phyloP scores from a whole-genome alignment of 2,888 invertebrate species.

The Diloba caeruleocephala region DNA sequence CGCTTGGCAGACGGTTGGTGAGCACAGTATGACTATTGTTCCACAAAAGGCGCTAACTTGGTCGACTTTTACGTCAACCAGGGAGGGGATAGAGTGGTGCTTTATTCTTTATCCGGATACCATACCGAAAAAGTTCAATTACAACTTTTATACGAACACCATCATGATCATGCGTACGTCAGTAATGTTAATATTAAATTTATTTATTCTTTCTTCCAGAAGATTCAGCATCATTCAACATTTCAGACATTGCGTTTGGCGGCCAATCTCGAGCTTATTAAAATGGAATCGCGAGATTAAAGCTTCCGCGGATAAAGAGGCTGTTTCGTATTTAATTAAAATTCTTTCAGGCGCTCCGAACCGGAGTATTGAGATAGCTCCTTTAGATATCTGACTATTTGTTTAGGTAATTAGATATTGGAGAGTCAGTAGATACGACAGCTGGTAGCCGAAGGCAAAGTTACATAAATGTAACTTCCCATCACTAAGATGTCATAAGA shows the following conservation, averaged over 20 bases:
- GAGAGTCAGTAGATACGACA: slow-evolving; percentile 5
- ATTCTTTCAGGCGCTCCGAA: slow-evolving; percentile 16
- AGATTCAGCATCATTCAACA: slow-evolving; percentile 9
- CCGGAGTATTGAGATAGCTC: slow-evolving; percentile 5
- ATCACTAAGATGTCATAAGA: no score
- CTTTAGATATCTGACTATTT: slow-evolving; percentile 9
- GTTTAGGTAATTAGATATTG: slow-evolving; percentile 18
- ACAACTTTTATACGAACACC: neutral
- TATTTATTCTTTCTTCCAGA: slow-evolving; percentile 16
- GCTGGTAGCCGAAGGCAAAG: neutral
- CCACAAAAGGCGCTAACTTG: no score
- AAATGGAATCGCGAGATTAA: slow-evolving; percentile 32
- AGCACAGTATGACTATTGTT: no score
- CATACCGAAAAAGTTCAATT: neutral
- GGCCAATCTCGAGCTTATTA: slow-evolving; percentile 23
- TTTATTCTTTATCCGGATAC: no score
- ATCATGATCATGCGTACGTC: neutral
- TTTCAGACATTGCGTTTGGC: slow-evolving; percentile 9
- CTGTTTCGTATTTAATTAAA: slow-evolving; percentile 52
- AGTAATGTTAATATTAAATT: slow-evolving; percentile 4
- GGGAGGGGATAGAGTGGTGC: no score
- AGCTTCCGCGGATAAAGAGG: slow-evolving; percentile 25
- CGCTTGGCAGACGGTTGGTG: no score
- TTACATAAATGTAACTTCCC: neutral
- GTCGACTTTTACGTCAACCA: no score